phyloP scores from a whole-genome alignment of 2,797 vertebrate species.

The Anas georgica region DNA sequence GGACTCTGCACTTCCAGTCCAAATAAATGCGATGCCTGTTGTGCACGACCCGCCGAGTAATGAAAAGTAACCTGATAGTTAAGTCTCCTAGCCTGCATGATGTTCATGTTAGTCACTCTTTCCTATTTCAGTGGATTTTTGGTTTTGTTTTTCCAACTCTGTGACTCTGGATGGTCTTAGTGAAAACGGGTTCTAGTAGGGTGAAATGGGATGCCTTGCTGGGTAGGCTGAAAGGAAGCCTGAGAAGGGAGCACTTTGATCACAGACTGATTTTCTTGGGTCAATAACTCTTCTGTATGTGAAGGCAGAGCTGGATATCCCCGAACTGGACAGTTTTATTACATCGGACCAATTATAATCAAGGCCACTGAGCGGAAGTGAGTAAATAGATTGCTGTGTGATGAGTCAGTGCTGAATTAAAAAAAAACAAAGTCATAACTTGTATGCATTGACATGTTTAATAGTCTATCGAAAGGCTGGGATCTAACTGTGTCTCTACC shows the following conservation, averaged over 20 bases:
- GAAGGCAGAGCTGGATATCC: not conserved
- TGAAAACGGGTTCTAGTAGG: not conserved
- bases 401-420: constrained; percentile 33
- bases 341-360: not conserved
- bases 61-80: not conserved
- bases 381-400: not conserved
- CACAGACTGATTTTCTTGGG: not conserved
- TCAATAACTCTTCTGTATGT: not conserved
- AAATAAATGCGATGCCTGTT: not conserved
- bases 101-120: not conserved
- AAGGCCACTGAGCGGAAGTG: constrained; percentile 15
- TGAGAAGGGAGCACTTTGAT: not conserved
- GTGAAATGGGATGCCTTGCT: not conserved
- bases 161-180: not conserved
- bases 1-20: not conserved
- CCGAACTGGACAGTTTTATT: not conserved
- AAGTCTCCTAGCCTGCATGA: not conserved
- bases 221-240: not conserved
- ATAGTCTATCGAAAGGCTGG: not conserved
- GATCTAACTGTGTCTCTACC: not conserved
- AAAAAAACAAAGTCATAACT: not conserved
- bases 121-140: not conserved
- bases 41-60: not conserved
- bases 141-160: not conserved
- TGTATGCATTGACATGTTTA: constrained; percentile 5